Conservation (phyloP, 2,113 vertebrate species). For the Mormoops blainvillei region DNA sequence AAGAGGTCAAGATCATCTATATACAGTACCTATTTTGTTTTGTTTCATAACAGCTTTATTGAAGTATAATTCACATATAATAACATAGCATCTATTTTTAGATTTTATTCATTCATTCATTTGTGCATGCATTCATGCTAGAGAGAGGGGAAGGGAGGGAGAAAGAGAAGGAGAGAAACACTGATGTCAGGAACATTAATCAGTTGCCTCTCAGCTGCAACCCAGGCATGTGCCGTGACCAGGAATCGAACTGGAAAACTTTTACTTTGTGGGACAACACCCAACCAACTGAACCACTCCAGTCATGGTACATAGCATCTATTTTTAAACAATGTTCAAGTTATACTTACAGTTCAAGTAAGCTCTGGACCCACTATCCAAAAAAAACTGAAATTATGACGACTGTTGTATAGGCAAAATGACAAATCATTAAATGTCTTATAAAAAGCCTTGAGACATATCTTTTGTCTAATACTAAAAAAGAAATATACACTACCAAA, state of each 20-base stretch:
- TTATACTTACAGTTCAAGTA: neutral
- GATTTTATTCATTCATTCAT: no score
- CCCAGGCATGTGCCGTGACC: no score
- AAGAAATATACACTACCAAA: neutral
- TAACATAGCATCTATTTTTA: neutral
- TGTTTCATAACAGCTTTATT: neutral
- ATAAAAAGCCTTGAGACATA: neutral
- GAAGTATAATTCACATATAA: neutral
- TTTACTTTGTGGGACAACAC: no score
- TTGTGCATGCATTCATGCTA: no score
- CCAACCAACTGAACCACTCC: no score
- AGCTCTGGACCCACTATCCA: neutral
- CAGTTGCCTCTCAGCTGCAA: no score
- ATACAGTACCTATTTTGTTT: neutral
- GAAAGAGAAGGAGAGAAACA: no score
- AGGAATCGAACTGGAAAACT: no score
- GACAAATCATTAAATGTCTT: neutral
- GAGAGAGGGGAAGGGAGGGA: no score
- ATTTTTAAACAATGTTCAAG: slow-evolving; percentile 18
- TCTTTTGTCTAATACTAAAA: neutral
- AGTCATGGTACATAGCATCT: neutral
- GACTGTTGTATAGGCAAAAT: neutral
- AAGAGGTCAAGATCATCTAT: neutral
- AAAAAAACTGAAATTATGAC: neutral
- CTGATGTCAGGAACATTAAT: no score